Evolutionary conservation across 1,140 invertebrate genomes (phyloP), one percentile per base, ranked within the genome.

Genomic region (Diorhabda carinulata): DNA sequence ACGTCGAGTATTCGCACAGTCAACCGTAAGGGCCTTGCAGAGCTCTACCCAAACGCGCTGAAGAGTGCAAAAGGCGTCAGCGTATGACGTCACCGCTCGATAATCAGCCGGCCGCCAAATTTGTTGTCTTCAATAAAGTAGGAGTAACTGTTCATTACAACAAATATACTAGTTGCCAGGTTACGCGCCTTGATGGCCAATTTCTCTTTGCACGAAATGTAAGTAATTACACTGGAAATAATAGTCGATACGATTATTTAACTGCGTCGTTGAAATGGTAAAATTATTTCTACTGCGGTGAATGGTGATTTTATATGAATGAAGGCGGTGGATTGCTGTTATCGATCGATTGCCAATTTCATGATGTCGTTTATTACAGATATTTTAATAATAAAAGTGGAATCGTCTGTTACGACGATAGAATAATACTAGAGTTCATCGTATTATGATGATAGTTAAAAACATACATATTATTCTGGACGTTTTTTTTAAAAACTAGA

Each of bases 141-240:
- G n/a, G 47, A 52, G 47, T 52, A 52, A 52, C 47, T 52, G 47
- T 52, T 52, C n/a, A 52, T 52, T 52, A 52, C 47, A 52, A 52
- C 47, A 52, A 52, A 52, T 9, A 6, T 52, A 9, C 47, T n/a
- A 25, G 47, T 52, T 52, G 47, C 47, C n/a, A 52, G 2, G 47
- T 52, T 52, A 52, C 47, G 47, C 47, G 47, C 6, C 47, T 52
- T 52, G 6, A 52, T 52, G 6, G n/a, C n/a, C 47, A 52, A 52
- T 52, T 52, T 52, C 47, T 52, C 47, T 52, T 52, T 52, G n/a
- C 6, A n/a, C n/a, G 47, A 52, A 52, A 52, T 52, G 47, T 6
- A 52, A 52, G 6, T 52, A 25, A 25, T 25, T 25, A 25, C 25
- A 52, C 47, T 52, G 47, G 47, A 8, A 52, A 8, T 52, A 8